Percentiles rank a stretch among this genome's conserved stretches.
Conservation (phyloP, 2,797 vertebrate species). For the Poecilia gillii region DNA sequence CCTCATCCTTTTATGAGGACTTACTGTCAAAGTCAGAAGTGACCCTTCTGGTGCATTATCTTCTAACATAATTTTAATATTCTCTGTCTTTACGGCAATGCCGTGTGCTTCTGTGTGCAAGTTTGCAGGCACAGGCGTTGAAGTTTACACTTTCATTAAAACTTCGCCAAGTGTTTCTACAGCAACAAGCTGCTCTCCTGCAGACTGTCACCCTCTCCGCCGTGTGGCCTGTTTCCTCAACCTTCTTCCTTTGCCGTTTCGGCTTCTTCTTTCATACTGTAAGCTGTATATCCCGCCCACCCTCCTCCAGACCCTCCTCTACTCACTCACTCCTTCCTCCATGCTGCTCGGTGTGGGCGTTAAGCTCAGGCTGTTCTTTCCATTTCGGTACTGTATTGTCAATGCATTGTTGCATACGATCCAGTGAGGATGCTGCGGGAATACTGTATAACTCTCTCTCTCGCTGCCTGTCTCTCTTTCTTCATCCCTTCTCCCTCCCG, state of each 20-base stretch:
- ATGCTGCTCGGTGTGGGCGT: slow-evolving; percentile 73
- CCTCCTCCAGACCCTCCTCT: slow-evolving; percentile 8
- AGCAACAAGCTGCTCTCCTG: slow-evolving; percentile 65
- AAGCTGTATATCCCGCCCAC: slow-evolving; percentile 56
- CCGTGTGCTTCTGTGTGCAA: slow-evolving; percentile 32
- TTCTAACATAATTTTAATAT: slow-evolving; percentile 62
- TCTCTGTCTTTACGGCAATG: slow-evolving; percentile 45
- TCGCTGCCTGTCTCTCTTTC: slow-evolving; percentile 37
- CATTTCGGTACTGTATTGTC: slow-evolving; percentile 81
- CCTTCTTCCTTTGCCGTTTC: slow-evolving; percentile 18
- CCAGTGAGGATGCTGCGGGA: slow-evolving; percentile 76
- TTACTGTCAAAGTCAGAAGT: slow-evolving; percentile 44
- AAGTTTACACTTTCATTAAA: slow-evolving; percentile 78
- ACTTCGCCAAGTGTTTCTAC: slow-evolving; percentile 77
- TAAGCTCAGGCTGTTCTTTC: slow-evolving; percentile 79
- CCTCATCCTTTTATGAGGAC: slow-evolving; percentile 30
- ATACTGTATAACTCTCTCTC: slow-evolving; percentile 73
- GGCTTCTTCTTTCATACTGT: slow-evolving; percentile 29
- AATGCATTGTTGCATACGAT: slow-evolving; percentile 81
- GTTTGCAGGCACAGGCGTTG: slow-evolving; percentile 45
- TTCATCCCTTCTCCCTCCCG: slow-evolving; percentile 22
- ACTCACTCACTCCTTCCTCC: slow-evolving; percentile 30
- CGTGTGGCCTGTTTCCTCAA: slow-evolving; percentile 16
- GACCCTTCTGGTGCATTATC: slow-evolving; percentile 55
- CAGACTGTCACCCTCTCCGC: slow-evolving; percentile 40